Conservation (phyloP, 2,797 vertebrate genomes). For the Dallia pectoralis region DNA sequence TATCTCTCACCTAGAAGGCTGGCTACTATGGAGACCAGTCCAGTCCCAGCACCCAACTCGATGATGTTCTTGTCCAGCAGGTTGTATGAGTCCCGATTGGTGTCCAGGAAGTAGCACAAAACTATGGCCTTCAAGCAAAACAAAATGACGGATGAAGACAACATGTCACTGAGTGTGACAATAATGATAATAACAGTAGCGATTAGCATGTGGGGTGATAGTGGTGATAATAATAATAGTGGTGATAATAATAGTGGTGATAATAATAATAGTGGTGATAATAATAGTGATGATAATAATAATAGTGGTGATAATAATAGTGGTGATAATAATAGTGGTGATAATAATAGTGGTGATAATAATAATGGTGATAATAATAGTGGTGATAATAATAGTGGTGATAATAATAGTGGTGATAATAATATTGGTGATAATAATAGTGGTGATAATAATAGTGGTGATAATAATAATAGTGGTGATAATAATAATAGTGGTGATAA, state of each 20-base stretch:
- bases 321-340: not conserved
- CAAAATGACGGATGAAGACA: not conserved
- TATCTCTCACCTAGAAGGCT: constrained; percentile 81
- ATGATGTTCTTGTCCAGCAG: constrained; percentile 89
- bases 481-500: not conserved
- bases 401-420: not conserved
- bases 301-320: not conserved
- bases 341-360: not conserved
- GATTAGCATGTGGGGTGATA: not conserved
- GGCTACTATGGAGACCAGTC: constrained; percentile 89
- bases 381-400: not conserved
- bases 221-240: not conserved
- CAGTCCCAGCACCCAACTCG: constrained; percentile 95
- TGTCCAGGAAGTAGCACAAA: constrained; percentile 92
- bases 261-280: not conserved
- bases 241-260: not conserved
- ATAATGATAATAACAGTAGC: no score
- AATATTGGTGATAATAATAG: not conserved
- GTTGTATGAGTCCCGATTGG: constrained; percentile 77
- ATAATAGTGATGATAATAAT: not conserved
- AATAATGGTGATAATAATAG: not conserved
- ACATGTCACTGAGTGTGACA: no score
- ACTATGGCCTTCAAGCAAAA: constrained; percentile 81
- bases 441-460: not conserved
- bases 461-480: not conserved